Percentiles rank a stretch among this genome's conserved stretches.
These are phyloP conservation scores for Drosophila nannoptera DNA, from an alignment of 1,140 invertebrate species.

Conservation along the genomic window DNA sequence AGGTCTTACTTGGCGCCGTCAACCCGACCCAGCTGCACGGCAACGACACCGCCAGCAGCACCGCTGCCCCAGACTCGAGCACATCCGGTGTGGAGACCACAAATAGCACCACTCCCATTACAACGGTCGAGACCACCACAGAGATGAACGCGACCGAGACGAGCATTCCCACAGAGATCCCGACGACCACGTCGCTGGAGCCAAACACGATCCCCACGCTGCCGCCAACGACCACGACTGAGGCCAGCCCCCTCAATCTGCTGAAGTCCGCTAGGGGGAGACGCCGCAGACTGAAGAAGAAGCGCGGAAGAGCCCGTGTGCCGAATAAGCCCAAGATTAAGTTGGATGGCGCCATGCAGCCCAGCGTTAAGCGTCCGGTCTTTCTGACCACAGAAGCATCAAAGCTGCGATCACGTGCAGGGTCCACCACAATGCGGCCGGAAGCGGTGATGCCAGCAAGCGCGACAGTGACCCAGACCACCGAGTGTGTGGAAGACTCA, in stretches of 20 bases:
- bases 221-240: not conserved
- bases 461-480: not conserved
- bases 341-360: slow-evolving; percentile 46
- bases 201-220: not conserved
- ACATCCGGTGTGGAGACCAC: slow-evolving; percentile 1
- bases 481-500: slow-evolving; percentile 36
- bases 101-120: slow-evolving; percentile 6
- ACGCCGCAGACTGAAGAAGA: slow-evolving; percentile 8
- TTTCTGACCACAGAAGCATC: slow-evolving; percentile 30
- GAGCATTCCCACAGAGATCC: slow-evolving; percentile 5
- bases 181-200: slow-evolving; percentile 10
- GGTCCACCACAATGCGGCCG: slow-evolving; percentile 8
- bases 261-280: slow-evolving; percentile 4
- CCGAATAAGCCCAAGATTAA: slow-evolving; percentile 57
- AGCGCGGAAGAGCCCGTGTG: slow-evolving; percentile 26
- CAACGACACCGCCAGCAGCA: slow-evolving; percentile 5
- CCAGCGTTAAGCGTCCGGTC: slow-evolving; percentile 54
- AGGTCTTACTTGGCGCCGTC: not conserved
- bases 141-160: not conserved
- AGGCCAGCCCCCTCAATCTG: not conserved
- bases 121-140: not conserved
- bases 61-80: not conserved
- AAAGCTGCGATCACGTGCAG: slow-evolving; percentile 18
- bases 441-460: slow-evolving; percentile 15
- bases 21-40: not conserved